These are phyloP conservation scores for Chrysomela aeneicollis DNA, from an alignment of 2,888 invertebrate genomes.

Conservation along the genomic window DNA sequence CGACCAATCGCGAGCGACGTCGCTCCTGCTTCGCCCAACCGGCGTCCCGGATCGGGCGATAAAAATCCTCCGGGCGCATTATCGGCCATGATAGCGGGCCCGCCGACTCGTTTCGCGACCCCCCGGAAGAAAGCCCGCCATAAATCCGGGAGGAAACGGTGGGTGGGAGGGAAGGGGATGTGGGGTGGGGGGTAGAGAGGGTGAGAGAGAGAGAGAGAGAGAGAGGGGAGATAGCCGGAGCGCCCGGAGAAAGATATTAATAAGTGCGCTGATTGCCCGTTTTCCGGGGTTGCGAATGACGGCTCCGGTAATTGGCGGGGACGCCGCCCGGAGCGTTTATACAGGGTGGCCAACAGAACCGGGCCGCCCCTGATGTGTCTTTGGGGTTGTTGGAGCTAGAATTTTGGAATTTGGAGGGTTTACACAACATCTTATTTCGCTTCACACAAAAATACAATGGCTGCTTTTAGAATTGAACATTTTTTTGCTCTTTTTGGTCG, in stretches of 20 bases:
- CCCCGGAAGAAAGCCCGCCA: slow-evolving; percentile 53
- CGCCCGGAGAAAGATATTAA: slow-evolving; percentile 45
- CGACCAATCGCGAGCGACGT: slow-evolving; percentile 61
- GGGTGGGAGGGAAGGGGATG: no score
- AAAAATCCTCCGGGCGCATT: slow-evolving; percentile 62
- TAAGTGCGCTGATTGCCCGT: slow-evolving; percentile 49
- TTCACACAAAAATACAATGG: no score
- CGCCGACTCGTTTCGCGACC: slow-evolving; percentile 42
- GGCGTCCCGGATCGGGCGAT: slow-evolving; percentile 62
- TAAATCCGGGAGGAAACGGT: slow-evolving; percentile 52
- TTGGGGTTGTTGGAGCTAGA: no score
- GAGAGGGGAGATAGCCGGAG: slow-evolving; percentile 47
- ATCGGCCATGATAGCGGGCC: slow-evolving; percentile 63
- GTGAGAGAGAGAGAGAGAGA: no score
- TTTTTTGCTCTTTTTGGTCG: no score
- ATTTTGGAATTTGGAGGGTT: no score
- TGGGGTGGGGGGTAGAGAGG: no score
- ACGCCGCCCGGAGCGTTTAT: not conserved
- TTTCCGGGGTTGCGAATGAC: slow-evolving; percentile 23
- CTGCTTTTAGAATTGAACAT: no score
- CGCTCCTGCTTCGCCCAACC: slow-evolving; percentile 61
- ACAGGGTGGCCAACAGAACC: no score
- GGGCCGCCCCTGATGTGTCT: no score
- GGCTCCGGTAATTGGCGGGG: slow-evolving; percentile 15
- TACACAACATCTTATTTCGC: no score